phyloP scores from a whole-genome alignment of 2,797 vertebrate genomes.

The Periophthalmus magnuspinnatus region DNA sequence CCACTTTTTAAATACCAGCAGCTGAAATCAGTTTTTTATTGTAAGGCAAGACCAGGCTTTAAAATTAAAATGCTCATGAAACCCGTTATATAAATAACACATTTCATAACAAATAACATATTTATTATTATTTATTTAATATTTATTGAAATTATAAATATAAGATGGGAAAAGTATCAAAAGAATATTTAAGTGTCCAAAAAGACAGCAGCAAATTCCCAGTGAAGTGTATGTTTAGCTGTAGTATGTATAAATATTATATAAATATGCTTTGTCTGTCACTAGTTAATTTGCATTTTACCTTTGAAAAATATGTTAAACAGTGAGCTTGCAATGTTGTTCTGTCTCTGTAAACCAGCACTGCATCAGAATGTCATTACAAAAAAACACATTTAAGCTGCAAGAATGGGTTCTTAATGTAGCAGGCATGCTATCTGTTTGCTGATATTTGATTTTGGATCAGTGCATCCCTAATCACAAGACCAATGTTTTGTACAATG shows the following conservation, averaged over 20 bases:
- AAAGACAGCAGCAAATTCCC: background rate
- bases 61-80: background rate
- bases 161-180: too few relatives aligned
- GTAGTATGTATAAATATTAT: background rate
- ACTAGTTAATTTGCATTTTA: background rate
- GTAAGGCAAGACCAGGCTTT: slow-evolving; percentile 8
- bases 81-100: slow-evolving; percentile 3
- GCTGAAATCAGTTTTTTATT: background rate
- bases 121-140: too few relatives aligned
- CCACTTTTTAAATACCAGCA: background rate
- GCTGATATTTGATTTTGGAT: background rate
- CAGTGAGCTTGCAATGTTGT: background rate
- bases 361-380: background rate
- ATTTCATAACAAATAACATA: too few relatives aligned
- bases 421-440: background rate
- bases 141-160: slow-evolving; percentile 9
- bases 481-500: background rate
- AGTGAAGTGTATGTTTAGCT: background rate
- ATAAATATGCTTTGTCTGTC: too few relatives aligned
- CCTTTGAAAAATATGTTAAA: background rate
- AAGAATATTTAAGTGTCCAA: background rate
- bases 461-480: slow-evolving; percentile 9
- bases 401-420: background rate
- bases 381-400: background rate
- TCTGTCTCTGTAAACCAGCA: background rate